Evolutionary conservation across 2,888 invertebrate species (phyloP), one percentile per base, ranked within the genome.

Genomic region (Folsomia manolachei): DNA sequence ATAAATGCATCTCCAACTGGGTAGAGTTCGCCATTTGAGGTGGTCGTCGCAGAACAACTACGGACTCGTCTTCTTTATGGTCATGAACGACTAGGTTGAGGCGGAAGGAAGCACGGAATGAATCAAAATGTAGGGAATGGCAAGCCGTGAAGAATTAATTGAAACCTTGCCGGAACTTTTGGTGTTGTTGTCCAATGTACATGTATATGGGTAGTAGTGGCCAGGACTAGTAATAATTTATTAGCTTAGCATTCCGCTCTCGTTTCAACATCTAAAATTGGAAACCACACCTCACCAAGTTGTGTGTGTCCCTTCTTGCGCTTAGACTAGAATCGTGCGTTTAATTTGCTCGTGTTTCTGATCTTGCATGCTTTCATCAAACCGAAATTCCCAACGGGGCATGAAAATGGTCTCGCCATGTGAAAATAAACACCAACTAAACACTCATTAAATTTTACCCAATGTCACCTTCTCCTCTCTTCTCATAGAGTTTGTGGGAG

Each of bases 71-170:
- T n/a, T n/a, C n/a, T n/a, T n/a, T n/a, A n/a, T n/a, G n/a, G n/a
- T n/a, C n/a, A n/a, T n/a, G n/a, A n/a, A n/a, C n/a, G n/a, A n/a
- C n/a, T n/a, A n/a, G n/a, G n/a, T n/a, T n/a, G n/a, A 9, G 39
- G 39, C 14, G 39, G 39, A 39, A 4, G 39, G 39, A 39, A 39
- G 39, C 14, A 14, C 39, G 4, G 56, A 56, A 19, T 7, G 56
- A 56, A 56, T 56, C 56, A 56, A n/a, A 56, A 56, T 56, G 56
- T n/a, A 39, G 39, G 39, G 39, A 56, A 56, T n/a, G 21, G 19
- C 56, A 56, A 56, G 56, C 56, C n/a, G 56, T 21, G 56, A 56
- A 56, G 56, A 56, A 56, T 56, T 56, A 56, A 56, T 56, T 56
- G 56, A n/a, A 56, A 56, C 56, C 51, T 11, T 9, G 9, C 9